A percentile compares a stretch with the other conserved stretches of the same genome.
These are phyloP conservation scores for Muscidifurax raptorellus DNA, from an alignment of 1,140 invertebrate species.

Conservation along the genomic window DNA sequence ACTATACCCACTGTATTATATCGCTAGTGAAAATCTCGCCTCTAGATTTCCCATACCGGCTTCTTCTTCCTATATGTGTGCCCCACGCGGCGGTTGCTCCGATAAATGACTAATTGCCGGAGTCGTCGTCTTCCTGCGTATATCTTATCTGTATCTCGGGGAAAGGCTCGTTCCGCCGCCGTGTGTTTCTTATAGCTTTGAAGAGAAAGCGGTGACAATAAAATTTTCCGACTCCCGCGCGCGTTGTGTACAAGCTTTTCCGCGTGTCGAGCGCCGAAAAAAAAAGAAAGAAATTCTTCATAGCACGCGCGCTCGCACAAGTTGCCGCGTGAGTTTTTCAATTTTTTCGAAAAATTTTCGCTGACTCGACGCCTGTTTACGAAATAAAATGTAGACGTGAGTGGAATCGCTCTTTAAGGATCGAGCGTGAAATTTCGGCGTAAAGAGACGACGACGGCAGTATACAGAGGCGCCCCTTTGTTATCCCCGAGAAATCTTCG, in stretches of 20 bases:
- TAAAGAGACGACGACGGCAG: neutral
- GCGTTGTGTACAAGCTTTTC: too few species aligned
- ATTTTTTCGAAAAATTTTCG: neutral
- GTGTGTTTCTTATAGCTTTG: neutral
- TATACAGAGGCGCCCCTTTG: neutral
- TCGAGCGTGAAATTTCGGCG: slow-evolving; percentile 42
- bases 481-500: neutral
- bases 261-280: too few species aligned
- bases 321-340: too few species aligned
- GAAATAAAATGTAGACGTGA: slow-evolving; percentile 11
- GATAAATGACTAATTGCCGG: slow-evolving; percentile 39
- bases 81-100: slow-evolving; percentile 42
- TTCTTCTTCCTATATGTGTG: neutral
- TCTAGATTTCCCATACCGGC: neutral
- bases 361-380: neutral
- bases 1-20: neutral
- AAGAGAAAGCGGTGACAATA: neutral
- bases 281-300: neutral
- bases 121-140: neutral
- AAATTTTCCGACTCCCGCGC: neutral
- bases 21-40: slow-evolving; percentile 26
- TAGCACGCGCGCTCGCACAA: too few species aligned
- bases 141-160: slow-evolving; percentile 20
- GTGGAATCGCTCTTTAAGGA: slow-evolving; percentile 20
- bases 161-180: neutral